These are phyloP conservation scores for Cyclina sinensis DNA, from an alignment of 1,140 invertebrate species.

Conservation along the genomic window DNA sequence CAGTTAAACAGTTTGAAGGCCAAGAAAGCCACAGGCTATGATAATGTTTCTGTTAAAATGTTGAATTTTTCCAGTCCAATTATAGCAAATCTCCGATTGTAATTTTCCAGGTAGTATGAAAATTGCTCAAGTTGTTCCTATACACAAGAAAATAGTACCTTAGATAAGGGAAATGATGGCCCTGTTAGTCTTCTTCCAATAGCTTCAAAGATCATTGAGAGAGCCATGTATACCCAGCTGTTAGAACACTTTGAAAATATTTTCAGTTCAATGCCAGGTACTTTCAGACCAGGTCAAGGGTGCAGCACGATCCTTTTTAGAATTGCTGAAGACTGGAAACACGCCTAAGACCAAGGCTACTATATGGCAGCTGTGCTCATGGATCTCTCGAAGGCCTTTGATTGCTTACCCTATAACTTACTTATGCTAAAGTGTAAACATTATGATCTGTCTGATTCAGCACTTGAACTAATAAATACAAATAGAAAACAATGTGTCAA, in stretches of 20 bases:
- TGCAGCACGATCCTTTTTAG: constrained; percentile 21
- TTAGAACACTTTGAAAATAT: constrained; percentile 26
- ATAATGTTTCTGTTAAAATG: too few relatives aligned
- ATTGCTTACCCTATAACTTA: constrained; percentile 21
- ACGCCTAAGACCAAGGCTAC: neutral
- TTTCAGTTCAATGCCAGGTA: constrained; percentile 4
- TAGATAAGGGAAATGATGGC: too few relatives aligned
- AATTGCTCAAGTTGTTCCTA: too few relatives aligned
- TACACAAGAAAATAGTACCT: neutral
- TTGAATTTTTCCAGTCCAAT: neutral
- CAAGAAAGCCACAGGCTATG: too few relatives aligned
- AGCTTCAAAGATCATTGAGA: constrained; percentile 38
- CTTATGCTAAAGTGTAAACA: constrained; percentile 44
- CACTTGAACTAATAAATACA: neutral
- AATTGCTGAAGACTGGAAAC: constrained; percentile 36
- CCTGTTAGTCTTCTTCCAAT: neutral
- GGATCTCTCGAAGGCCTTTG: constrained; percentile 41
- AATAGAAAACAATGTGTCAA: too few relatives aligned
- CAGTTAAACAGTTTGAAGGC: too few relatives aligned
- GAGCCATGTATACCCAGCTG: constrained; percentile 36
- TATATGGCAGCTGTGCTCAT: constrained; percentile 41
- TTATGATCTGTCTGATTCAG: constrained; percentile 1
- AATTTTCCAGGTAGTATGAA: constrained; percentile 20
- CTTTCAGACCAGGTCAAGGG: constrained; percentile 29
- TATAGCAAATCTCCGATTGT: constrained; percentile 9